Evolutionary conservation across 2,797 vertebrate genomes (phyloP).

Genomic region (Intellagama lesueurii): DNA sequence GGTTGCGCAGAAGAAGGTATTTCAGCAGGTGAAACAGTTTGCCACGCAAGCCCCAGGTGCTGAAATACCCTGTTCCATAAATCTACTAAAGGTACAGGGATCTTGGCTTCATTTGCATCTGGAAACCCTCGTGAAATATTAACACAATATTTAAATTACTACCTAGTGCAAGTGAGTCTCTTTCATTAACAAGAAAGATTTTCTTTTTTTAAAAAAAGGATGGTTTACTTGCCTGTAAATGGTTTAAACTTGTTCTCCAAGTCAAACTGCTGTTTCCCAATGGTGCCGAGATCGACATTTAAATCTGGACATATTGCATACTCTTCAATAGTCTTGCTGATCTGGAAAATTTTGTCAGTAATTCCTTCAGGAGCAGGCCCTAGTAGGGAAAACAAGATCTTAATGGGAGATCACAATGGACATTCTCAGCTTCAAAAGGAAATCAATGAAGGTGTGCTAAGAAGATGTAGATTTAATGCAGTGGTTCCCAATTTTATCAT

Average conservation of each 20-base stretch:
- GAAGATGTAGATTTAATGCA: background rate
- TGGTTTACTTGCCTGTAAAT: constrained; percentile 85
- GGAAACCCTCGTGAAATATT: background rate
- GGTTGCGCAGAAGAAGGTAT: background rate
- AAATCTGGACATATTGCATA: constrained; percentile 96
- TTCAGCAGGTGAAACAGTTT: background rate
- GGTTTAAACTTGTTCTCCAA: constrained; percentile 95
- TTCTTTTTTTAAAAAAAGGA: background rate
- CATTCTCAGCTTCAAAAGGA: background rate
- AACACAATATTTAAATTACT: background rate
- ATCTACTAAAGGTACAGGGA: background rate
- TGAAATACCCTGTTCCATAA: background rate
- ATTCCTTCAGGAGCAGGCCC: constrained; percentile 95
- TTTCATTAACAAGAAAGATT: background rate
- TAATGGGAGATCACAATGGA: background rate
- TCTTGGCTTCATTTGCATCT: background rate
- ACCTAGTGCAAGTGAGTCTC: background rate
- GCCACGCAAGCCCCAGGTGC: background rate
- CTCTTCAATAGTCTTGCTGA: constrained; percentile 95
- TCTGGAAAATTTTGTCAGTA: constrained; percentile 95
- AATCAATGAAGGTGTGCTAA: background rate
- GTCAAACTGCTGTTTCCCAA: constrained; percentile 96
- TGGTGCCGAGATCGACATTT: constrained; percentile 89
- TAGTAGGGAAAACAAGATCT: constrained; percentile 54
- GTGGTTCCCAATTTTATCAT: background rate